Base-by-base conservation (phyloP, 1,140 invertebrate genomes). In the Pseudomyrmex pallidus region DNA sequence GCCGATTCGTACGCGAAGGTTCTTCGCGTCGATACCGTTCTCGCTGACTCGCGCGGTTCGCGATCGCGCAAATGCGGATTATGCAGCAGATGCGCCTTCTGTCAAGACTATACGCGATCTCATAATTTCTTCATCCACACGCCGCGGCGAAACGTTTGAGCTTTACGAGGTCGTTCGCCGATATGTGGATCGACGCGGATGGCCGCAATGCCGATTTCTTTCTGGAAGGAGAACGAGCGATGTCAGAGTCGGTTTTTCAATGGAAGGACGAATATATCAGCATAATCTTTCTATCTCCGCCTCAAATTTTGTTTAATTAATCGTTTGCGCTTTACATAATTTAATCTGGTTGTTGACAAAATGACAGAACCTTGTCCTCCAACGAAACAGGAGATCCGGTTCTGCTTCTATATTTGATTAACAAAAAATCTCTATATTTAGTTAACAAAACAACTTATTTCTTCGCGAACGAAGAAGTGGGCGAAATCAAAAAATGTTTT, bases 111-210 rank as follows among this genome's bases (percentile, higher is more conserved):
- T 67, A 57, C 20, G 52, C 20, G 35, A 56, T 54, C 35, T 78
- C 52, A 10, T 78, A 68, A 78, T 78, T 56, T 78, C 76, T 70
- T 78, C 20, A 78, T 78, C 13, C 52, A 22, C 52, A 22, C 46
- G 35, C 9, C 35, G 48, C 35, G 48, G n/a, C 17, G 61, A 66
- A 15, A 7, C 22, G 35, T 44, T 22, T 46, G 25, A 77, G 63
- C 25, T 56, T 54, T 48, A 22, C 44, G 64, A 70, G 63, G 13
- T 48, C 52, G 20, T 15, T 15, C 48, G 48, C 48, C 52, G 64
- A 22, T 48, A 35, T 20, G 35, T 25, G 35, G 50, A 64, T 64
- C 15, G 46, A 63, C 15, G 25, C 25, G 62, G 25, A 66, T 66
- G 22, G 8, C 2, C 52, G 52, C 35, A 5, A 44, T 52, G 48